Evolutionary conservation across 2,888 invertebrate genomes (phyloP).

Genomic region (Agrochola litura): DNA sequence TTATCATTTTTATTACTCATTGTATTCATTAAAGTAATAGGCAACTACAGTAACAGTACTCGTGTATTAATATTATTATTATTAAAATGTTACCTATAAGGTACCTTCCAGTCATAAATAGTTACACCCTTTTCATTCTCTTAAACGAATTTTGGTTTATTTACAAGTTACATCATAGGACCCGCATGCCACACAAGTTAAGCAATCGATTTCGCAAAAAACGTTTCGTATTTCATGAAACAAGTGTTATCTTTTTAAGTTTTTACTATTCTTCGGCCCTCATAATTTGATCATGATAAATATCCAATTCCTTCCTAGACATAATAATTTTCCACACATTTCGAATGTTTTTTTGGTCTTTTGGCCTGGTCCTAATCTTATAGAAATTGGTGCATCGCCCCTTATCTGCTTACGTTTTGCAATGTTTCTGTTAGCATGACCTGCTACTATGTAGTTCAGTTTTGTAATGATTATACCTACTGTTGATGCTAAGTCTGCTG

Average conservation of each 20-base stretch:
- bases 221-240: neutral
- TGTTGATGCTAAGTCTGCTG: neutral
- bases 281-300: neutral
- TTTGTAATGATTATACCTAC: conserved; percentile 41
- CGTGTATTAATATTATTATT: too few species aligned
- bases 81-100: too few species aligned
- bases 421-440: conserved; percentile 45
- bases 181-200: conserved; percentile 22
- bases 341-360: neutral
- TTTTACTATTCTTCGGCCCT: neutral
- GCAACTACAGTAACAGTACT: neutral
- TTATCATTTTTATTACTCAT: neutral
- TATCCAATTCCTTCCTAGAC: neutral
- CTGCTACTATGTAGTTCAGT: conserved; percentile 41
- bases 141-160: neutral
- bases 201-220: conserved; percentile 28
- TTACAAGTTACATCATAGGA: neutral
- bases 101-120: neutral
- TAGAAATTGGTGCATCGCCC: conserved; percentile 14
- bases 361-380: conserved; percentile 1
- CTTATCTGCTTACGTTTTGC: conserved; percentile 42
- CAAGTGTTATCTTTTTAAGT: neutral
- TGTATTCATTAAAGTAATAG: neutral
- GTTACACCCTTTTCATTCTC: neutral
- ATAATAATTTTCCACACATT: neutral